A percentile compares a stretch with the other conserved stretches of the same genome.
Conservation (phyloP, 1,140 invertebrate species). For the Adelges cooleyi region DNA sequence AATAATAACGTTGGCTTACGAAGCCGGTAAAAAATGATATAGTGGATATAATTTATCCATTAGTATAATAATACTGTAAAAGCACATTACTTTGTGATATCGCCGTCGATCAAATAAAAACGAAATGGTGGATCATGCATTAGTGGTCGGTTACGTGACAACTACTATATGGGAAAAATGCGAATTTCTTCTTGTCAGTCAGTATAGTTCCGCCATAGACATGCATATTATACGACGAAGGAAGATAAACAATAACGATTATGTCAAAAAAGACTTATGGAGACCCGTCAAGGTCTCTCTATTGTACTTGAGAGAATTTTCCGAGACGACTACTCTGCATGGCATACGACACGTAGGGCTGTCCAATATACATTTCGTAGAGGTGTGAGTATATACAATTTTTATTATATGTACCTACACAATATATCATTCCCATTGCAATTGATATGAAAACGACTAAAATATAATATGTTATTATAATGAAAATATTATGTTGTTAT, state of each 20-base stretch:
- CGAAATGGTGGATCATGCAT: slow-evolving; percentile 19
- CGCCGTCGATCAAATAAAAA: slow-evolving; percentile 11
- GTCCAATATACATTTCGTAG: slow-evolving; percentile 24
- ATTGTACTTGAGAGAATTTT: slow-evolving; percentile 24
- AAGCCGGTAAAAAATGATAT: neutral
- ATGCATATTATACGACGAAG: slow-evolving; percentile 16
- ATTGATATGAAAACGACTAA: too few species aligned
- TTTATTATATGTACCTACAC: too few species aligned
- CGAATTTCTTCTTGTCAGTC: neutral
- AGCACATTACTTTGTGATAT: slow-evolving; percentile 6
- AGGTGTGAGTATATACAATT: slow-evolving; percentile 18
- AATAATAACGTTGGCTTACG: too few species aligned
- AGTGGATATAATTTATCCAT: slow-evolving; percentile 17
- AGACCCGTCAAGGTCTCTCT: neutral
- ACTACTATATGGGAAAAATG: slow-evolving; percentile 24
- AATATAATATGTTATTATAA: too few species aligned
- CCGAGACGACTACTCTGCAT: slow-evolving; percentile 26
- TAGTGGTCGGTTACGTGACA: slow-evolving; percentile 23
- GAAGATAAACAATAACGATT: neutral
- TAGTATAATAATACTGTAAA: slow-evolving; percentile 18
- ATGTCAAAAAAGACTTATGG: slow-evolving; percentile 19
- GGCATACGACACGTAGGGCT: slow-evolving; percentile 25
- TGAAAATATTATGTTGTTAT: too few species aligned
- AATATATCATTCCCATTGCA: too few species aligned
- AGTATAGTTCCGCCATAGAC: neutral